Percentiles rank a stretch among this genome's conserved stretches.
These are phyloP conservation scores for Bombus waltoni DNA, from an alignment of 1,140 invertebrate species.

Conservation along the genomic window DNA sequence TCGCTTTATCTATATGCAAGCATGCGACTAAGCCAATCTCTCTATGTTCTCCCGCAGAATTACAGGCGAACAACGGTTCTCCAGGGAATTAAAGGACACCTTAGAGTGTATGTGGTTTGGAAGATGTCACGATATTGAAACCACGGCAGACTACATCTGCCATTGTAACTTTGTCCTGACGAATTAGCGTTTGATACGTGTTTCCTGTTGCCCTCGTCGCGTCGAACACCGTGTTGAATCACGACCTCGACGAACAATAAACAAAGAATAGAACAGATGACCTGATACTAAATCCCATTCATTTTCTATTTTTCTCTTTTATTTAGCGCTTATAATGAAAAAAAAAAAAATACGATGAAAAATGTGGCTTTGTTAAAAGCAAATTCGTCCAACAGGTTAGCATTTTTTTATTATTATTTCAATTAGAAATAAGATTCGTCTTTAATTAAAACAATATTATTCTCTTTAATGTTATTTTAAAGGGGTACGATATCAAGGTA, in stretches of 20 bases:
- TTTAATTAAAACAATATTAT: not conserved
- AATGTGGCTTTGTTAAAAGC: not conserved
- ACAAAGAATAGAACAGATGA: not conserved
- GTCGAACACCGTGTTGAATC: not conserved
- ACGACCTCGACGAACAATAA: not conserved
- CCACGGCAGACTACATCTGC: conserved; percentile 45
- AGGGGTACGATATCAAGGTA: not conserved
- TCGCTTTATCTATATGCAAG: conserved; percentile 70
- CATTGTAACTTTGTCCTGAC: conserved; percentile 53
- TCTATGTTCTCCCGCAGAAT: conserved; percentile 63
- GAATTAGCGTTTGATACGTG: conserved; percentile 20
- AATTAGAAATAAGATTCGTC: not conserved
- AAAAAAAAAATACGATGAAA: not conserved
- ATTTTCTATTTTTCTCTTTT: not conserved
- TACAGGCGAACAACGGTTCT: conserved; percentile 67
- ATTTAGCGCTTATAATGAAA: too few relatives aligned
- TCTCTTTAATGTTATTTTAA: not conserved
- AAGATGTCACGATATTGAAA: conserved; percentile 65
- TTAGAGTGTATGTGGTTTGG: conserved; percentile 60
- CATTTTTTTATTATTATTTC: not conserved
- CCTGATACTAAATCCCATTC: not conserved
- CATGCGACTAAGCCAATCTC: conserved; percentile 73
- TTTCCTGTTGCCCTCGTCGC: not conserved
- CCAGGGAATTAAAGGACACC: conserved; percentile 66
- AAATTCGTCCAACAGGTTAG: not conserved